phyloP scores from a whole-genome alignment of 1,140 invertebrate species.

The Pseudomyrmex concolor region DNA sequence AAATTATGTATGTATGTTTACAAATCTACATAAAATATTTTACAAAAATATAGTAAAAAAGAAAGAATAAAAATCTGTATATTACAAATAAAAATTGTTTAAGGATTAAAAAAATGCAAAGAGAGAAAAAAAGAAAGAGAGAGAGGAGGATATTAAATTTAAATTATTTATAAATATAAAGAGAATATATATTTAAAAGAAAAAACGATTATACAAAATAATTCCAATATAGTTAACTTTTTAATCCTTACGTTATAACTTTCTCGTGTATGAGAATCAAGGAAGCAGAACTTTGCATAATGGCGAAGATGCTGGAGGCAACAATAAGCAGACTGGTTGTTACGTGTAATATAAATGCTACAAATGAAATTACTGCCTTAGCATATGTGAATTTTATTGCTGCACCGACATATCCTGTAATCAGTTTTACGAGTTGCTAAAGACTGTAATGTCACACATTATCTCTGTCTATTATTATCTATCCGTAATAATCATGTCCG shows the following conservation, averaged over 20 bases:
- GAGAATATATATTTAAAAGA: neutral
- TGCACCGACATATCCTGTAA: neutral
- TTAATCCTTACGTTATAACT: neutral
- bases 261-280: conserved; percentile 9
- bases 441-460: neutral
- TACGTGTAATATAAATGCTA: conserved; percentile 15
- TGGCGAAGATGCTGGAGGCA: neutral
- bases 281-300: neutral
- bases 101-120: neutral
- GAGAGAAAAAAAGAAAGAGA: too few relatives aligned
- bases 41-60: neutral
- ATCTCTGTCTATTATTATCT: neutral
- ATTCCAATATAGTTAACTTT: neutral
- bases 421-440: neutral
- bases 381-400: conserved; percentile 5
- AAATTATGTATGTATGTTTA: neutral
- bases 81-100: neutral
- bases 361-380: conserved; percentile 11
- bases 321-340: conserved; percentile 15
- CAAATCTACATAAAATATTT: neutral
- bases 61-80: neutral
- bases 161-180: neutral
- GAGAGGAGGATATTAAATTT: neutral
- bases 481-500: neutral
- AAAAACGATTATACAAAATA: neutral